phyloP scores from a whole-genome alignment of 2,797 vertebrate species.

The Bradypodion pumilum region DNA sequence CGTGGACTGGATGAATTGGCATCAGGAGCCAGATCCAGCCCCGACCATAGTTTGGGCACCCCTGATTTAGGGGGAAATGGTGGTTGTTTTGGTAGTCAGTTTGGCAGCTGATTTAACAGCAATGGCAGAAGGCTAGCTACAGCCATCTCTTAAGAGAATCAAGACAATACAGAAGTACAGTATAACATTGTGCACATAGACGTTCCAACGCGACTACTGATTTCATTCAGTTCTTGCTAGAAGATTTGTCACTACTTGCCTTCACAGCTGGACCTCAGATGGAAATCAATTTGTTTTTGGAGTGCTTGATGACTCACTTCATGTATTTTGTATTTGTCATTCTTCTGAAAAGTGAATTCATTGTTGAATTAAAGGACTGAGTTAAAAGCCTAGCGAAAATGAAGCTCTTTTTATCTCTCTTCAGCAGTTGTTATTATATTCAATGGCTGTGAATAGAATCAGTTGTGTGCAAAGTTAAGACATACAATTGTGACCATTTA shows the following conservation, averaged over 20 bases:
- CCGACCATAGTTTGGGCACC: no score
- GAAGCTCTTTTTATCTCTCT: background rate
- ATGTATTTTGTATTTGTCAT: background rate
- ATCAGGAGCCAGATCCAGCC: no score
- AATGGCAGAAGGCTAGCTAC: background rate
- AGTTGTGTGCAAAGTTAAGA: background rate
- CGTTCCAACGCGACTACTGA: background rate
- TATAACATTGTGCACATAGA: background rate
- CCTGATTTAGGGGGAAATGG: background rate
- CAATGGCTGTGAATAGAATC: background rate
- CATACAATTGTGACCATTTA: background rate
- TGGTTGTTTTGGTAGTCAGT: background rate
- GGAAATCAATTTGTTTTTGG: conserved; percentile 20
- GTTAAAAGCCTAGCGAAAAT: conserved; percentile 20
- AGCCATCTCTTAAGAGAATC: conserved; percentile 15
- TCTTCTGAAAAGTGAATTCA: conserved; percentile 4
- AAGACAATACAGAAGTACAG: conserved; percentile 16
- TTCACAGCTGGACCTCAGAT: conserved; percentile 14
- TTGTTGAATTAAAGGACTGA: background rate
- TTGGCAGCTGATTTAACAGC: background rate
- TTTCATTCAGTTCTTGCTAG: background rate
- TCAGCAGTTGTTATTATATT: background rate
- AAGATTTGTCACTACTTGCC: background rate
- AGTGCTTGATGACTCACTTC: background rate
- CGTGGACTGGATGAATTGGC: no score